Base-by-base conservation (phyloP, 2,113 vertebrate genomes). In the Oryzias javanicus region DNA sequence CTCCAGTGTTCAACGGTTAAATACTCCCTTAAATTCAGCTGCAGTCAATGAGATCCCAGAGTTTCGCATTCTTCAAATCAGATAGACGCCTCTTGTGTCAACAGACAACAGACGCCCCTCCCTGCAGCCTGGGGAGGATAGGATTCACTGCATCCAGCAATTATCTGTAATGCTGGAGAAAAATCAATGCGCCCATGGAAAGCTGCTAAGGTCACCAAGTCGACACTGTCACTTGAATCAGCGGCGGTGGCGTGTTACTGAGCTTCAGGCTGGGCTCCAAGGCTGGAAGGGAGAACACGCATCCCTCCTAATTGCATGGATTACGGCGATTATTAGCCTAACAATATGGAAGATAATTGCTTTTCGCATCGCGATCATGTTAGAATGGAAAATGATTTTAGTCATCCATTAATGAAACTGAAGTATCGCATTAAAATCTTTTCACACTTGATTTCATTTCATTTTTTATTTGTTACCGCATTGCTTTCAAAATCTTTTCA, bases 91-190 rank as follows among this genome's bases (percentile, higher is more conserved):
- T 73, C 74, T 67, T 82, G 51, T 79, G 83, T 83, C 75, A 81
- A 78, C 88, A 90, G 82, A 80, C 60, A 54, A 67, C 84, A 56
- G 57, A 76, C 55, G 88, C 91, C 86, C 84, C 80, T 71, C 79
- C 86, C 80, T 74, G 74, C 65, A 68, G 86, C 88, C 74, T 79
- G 68, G 92, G 90, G 91, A 93, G 93, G 92, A 94, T 94, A 91
- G 81, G 86, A 90, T 97, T 95, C 87, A 86, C 85, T 88, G 83
- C 82, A 76, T 68, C 92, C 89, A 94, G 92, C 94, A 94, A 93
- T 95, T 93, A 95, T 91, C 62, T 90, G 93, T 92, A 95, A 95
- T 70, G 83, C 51, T 79, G 91, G 91, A 94, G 85, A 90, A 92
- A 92, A 94, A 94, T 94, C 94, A 91, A 93, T 93, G 90, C 75